phyloP scores from a whole-genome alignment of 2,797 vertebrate species.

The Hozukius guyotensis region DNA sequence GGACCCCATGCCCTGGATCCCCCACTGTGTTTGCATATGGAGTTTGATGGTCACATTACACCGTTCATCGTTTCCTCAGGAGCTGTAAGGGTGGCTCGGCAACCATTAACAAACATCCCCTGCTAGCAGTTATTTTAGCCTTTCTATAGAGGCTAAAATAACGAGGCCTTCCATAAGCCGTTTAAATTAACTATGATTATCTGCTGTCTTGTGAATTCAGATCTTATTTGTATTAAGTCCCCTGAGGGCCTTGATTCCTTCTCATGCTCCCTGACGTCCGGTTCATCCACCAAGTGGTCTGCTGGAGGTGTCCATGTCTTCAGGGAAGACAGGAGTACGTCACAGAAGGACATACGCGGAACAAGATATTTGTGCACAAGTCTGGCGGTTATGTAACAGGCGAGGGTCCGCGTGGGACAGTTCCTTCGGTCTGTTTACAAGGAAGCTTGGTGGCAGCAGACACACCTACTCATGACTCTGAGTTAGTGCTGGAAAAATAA shows the following conservation, averaged over 20 bases:
- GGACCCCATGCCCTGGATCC: background rate
- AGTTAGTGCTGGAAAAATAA: conserved; percentile 67
- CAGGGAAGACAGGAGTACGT: conserved; percentile 12
- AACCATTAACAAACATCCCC: conserved; percentile 30
- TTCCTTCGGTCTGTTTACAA: conserved; percentile 66
- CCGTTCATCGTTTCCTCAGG: conserved; percentile 16
- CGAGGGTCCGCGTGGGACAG: conserved; percentile 39
- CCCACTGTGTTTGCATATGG: conserved; percentile 45
- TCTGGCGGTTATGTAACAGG: conserved; percentile 63
- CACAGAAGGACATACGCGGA: conserved; percentile 14
- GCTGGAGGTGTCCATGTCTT: conserved; percentile 3
- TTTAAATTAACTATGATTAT: conserved; percentile 33
- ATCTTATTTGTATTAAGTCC: conserved; percentile 34
- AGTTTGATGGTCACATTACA: conserved; percentile 47
- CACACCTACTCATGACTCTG: conserved; percentile 62
- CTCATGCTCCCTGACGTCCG: conserved; percentile 48
- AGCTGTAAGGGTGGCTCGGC: conserved; percentile 6
- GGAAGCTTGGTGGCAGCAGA: conserved; percentile 64
- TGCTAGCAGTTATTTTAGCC: conserved; percentile 33
- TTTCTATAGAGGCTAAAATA: conserved; percentile 17
- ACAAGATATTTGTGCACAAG: conserved; percentile 51
- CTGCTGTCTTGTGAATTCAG: conserved; percentile 9
- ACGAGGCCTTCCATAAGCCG: background rate
- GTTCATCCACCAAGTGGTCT: conserved; percentile 20
- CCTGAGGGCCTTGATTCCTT: conserved; percentile 6